A percentile compares a stretch with the other conserved stretches of the same genome.
These are phyloP conservation scores for Nannobrachium achirus DNA, from an alignment of 2,113 vertebrate species.

Conservation along the genomic window DNA sequence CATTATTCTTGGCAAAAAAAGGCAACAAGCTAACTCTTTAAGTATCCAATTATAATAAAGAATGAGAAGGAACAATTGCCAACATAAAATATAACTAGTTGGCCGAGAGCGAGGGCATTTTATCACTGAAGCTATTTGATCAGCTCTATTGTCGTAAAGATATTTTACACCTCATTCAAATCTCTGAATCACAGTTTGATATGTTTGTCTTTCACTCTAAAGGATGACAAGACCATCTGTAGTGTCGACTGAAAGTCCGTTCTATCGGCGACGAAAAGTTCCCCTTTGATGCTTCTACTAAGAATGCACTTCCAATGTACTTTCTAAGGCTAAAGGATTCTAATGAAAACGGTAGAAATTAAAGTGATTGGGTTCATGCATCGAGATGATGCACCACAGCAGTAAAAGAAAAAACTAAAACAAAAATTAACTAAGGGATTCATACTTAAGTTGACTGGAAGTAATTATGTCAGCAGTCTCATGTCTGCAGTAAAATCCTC, in stretches of 20 bases:
- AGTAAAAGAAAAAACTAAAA: conserved; percentile 43
- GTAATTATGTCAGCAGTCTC: conserved; percentile 34
- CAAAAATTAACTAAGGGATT: conserved; percentile 44
- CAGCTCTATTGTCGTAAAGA: not conserved
- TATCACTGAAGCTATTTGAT: conserved; percentile 12
- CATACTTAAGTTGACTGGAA: conserved; percentile 50
- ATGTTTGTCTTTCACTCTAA: conserved; percentile 34
- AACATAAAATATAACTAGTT: not conserved
- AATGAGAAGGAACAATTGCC: conserved; percentile 26
- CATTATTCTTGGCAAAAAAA: conserved; percentile 46
- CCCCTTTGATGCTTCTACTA: conserved; percentile 34
- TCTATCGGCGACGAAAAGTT: conserved; percentile 14
- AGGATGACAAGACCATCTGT: conserved; percentile 47
- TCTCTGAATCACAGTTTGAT: conserved; percentile 62
- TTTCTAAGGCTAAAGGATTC: conserved; percentile 43
- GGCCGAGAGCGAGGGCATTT: conserved; percentile 6
- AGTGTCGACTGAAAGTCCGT: conserved; percentile 60
- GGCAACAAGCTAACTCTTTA: conserved; percentile 55
- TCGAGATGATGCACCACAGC: conserved; percentile 44
- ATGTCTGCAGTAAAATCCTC: not conserved
- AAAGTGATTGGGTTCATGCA: conserved; percentile 39
- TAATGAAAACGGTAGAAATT: conserved; percentile 49
- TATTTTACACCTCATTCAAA: conserved; percentile 29
- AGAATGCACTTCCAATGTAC: conserved; percentile 17
- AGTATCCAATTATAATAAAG: conserved; percentile 36